Evolutionary conservation across 92 coral and sea anemone genomes (phyloP), one percentile per base, ranked within the genome.

Genomic region (Umimayanthus kanabou): DNA sequence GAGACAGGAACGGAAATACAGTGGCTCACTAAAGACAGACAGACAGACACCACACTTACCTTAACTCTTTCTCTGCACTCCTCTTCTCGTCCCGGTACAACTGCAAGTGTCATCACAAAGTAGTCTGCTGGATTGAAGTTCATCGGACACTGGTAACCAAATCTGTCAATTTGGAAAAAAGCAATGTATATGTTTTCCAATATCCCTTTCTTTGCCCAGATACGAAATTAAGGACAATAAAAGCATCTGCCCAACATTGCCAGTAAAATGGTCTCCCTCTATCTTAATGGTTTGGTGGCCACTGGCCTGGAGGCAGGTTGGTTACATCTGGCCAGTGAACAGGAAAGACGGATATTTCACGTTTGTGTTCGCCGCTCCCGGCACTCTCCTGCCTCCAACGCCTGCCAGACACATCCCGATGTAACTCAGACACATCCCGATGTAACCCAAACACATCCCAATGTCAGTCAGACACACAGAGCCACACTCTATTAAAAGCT

Each of bases 91-190:
- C 95, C 98, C n/a, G 98, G 98, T 73, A 93, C 92, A 18, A 93
- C 75, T 14, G 98, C 95, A 80, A 94, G 90, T 0, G 92, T 94
- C 72, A 88, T 94, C 79, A 94, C 95, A 88, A 94, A 94, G 72
- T 93, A 93, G 73, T 94, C 98, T n/a, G 98, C 98, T 39, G 98
- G 98, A 64, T 94, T 94, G 76, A 79, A 94, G 82, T 94, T 93
- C 85, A 55, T 42, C 4, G 98, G 98, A 73, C 98, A 94, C 37
- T 91, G 84, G 82, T 94, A 93, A 6, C 98, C 98, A 74, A 93
- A 90, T 57, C 98, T 94, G 86, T 18, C 77, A 88, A 9, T 16
- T 28, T 53, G 29, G 26, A 76, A 26, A 71, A 71, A 71, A 28
- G 11, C 8, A 30, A 37, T 50, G 15, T 5, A 4, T 7, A 0